A percentile compares a stretch with the other conserved stretches of the same genome.
phyloP scores from a whole-genome alignment of 2,113 vertebrate species.

The Platanista minor region DNA sequence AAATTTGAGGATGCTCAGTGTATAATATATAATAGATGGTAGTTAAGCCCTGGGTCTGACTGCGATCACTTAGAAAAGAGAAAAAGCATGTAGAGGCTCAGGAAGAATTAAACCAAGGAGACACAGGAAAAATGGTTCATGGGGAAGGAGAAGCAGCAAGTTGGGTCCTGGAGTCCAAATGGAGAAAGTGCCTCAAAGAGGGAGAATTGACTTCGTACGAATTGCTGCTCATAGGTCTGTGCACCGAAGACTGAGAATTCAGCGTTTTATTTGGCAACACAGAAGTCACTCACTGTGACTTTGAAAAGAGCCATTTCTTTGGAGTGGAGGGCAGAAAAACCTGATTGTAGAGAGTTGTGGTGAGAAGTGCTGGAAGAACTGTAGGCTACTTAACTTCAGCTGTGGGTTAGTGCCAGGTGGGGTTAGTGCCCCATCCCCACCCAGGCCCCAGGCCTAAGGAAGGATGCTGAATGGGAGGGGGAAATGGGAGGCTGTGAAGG shows the following conservation, averaged over 20 bases:
- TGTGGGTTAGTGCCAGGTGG: neutral
- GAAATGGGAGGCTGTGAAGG: neutral
- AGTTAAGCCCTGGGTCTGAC: neutral
- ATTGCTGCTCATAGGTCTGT: neutral
- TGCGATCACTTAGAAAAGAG: neutral
- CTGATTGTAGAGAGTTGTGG: neutral
- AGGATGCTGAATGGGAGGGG: neutral
- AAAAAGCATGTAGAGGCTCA: neutral
- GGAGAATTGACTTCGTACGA: neutral
- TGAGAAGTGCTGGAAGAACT: neutral
- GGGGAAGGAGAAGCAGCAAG: neutral
- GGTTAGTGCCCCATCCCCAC: neutral
- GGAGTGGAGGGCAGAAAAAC: neutral
- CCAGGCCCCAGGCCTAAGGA: neutral
- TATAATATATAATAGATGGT: neutral
- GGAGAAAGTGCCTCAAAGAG: neutral
- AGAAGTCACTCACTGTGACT: neutral
- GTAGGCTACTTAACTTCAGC: neutral
- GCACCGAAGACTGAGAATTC: neutral
- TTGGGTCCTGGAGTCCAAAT: neutral
- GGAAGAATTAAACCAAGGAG: neutral
- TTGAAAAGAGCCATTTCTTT: neutral
- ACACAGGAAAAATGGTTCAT: neutral
- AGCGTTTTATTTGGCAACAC: neutral
- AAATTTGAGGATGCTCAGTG: neutral